Evolutionary conservation across 2,113 vertebrate species (phyloP).

Genomic region (Psittacara wagleri): DNA sequence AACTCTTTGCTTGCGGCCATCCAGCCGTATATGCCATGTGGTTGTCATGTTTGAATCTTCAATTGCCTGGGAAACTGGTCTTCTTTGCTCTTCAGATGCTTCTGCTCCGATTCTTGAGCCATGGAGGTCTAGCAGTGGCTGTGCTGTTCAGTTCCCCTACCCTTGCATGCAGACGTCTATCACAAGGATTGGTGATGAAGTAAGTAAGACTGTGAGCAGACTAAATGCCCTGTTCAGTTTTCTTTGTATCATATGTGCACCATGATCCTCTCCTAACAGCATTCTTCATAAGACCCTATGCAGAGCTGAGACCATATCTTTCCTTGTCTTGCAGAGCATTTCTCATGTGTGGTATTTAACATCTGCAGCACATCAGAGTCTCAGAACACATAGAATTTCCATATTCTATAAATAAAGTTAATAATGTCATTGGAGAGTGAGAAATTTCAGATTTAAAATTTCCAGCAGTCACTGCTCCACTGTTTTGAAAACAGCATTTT

Average conservation of each 20-base stretch:
- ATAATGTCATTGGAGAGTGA: not conserved
- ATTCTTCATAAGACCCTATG: accelerated
- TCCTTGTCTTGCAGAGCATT: not conserved
- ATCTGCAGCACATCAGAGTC: not conserved
- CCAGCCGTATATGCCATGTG: accelerated
- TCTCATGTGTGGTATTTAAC: not conserved
- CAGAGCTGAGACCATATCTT: not conserved
- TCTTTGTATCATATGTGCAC: not conserved
- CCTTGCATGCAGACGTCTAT: conserved; percentile 82
- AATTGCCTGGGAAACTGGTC: not conserved
- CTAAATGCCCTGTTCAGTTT: not conserved
- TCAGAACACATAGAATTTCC: not conserved
- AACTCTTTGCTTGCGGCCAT: too few relatives aligned
- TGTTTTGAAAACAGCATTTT: not conserved
- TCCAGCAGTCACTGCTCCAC: not conserved
- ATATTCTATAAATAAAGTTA: not conserved
- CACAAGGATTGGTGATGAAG: conserved; percentile 80
- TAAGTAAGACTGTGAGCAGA: conserved; percentile 53
- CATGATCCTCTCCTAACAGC: not conserved
- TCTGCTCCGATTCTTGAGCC: conserved; percentile 70
- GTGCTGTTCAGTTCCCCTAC: conserved; percentile 77
- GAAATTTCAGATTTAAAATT: not conserved
- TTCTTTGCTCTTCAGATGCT: conserved; percentile 70
- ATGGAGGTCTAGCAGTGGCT: conserved; percentile 76
- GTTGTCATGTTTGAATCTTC: not conserved